Base-by-base conservation (phyloP, 2,888 invertebrate species). In the Melanchra persicariae region DNA sequence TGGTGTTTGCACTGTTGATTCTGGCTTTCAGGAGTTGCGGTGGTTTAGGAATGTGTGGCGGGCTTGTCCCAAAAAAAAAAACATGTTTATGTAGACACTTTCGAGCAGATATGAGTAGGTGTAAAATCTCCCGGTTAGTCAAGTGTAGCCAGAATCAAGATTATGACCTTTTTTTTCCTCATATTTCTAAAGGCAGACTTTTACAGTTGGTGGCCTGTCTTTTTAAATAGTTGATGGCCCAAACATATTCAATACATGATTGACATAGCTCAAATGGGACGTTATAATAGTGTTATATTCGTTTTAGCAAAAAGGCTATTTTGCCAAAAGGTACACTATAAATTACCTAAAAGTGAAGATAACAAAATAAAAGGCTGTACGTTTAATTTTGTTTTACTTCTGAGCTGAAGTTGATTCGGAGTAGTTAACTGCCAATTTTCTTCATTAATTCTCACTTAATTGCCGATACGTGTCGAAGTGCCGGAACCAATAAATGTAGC, bases 381-480 rank as follows among this genome's bases (percentile, higher is more conserved):
- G 0, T 2, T 22, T 17, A 26, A 17, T 22, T 30, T 58, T 8
- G 17, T 30, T 43, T 7, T 40, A 51, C 40, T 51, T 17, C 34
- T 34, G 22, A 30, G 6, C 19, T 34, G 7, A n/a, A 66, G 51
- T 22, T 22, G 24, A 52, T 30, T 52, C 19, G 66, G 30, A 52
- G 40, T 52, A 68, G 22, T 66, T 52, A 43, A 24, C 43, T 34
- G 2, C 43, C 8, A 66, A 52, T 68, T 66, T 66, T 43, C 43
- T 24, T 34, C 15, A 34, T 68, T 68, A 45, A 45, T 52, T 43
- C 51, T 30, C 24, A 52, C 30, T 52, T 52, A 67, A 30, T 67
- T 51, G 15, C 15, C 40, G 7, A 51, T 47, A 49, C 40, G 66
- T 51, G 67, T 30, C 22, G 30, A 22, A 22, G 22, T 9, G 51